Conservation (phyloP, 2,113 vertebrate genomes). For the Speoplatyrhinus poulsoni region DNA sequence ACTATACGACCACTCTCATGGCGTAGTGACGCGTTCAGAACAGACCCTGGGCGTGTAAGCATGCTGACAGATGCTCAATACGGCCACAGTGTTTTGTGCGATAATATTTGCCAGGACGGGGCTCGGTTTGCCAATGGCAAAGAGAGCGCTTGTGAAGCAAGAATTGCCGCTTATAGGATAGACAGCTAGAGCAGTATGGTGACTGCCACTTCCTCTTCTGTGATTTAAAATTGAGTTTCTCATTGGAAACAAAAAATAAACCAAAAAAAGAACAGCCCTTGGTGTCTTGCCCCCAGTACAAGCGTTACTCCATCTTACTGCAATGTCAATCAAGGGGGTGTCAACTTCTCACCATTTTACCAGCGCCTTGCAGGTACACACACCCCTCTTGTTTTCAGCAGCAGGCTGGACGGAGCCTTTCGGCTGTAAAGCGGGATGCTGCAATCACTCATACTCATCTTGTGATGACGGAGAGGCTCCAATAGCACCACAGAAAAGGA, state of each 20-base stretch:
- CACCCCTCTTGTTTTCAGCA: conserved; percentile 12
- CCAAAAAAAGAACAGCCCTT: conserved; percentile 16
- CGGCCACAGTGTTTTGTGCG: conserved; percentile 36
- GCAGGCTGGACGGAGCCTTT: conserved; percentile 29
- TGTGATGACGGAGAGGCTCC: conserved; percentile 18
- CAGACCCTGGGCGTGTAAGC: conserved; percentile 16
- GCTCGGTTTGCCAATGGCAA: conserved; percentile 58
- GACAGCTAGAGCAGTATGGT: conserved; percentile 49
- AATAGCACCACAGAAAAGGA: conserved; percentile 25
- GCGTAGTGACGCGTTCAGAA: neutral
- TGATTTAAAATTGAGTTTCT: conserved; percentile 57
- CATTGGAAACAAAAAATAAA: neutral
- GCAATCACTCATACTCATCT: conserved; percentile 21
- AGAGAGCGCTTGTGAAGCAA: conserved; percentile 59
- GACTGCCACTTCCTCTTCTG: conserved; percentile 62
- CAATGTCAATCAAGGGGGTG: conserved; percentile 38
- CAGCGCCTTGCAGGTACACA: conserved; percentile 25
- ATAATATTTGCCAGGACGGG: conserved; percentile 60
- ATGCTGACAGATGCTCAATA: conserved; percentile 44
- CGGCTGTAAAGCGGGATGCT: conserved; percentile 37
- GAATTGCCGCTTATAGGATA: conserved; percentile 49
- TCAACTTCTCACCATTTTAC: conserved; percentile 30
- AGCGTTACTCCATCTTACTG: conserved; percentile 8
- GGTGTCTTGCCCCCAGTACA: conserved; percentile 12
- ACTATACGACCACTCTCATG: conserved; percentile 16